Base-by-base conservation (phyloP, 2,113 vertebrate genomes). In the Xyliphius kryptos region DNA sequence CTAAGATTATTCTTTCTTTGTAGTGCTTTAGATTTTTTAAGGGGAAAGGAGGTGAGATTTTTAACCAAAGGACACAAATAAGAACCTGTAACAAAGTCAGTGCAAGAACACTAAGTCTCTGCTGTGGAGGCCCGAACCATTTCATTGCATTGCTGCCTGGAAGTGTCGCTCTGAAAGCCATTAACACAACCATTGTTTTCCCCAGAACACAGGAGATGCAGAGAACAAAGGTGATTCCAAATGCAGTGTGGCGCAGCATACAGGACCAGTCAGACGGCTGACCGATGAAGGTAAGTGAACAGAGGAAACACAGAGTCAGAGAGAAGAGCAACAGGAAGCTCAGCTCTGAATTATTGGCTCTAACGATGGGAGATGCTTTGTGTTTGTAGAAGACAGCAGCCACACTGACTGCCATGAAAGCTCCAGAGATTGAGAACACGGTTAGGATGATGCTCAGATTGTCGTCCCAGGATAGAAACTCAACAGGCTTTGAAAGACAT, bases 41-140 rank as follows among this genome's bases (percentile, higher is more conserved):
- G 6, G 80, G 77, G 66, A 67, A 77, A 3, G 81, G 80, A 5
- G 75, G 79, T 2, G 72, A 72, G 11, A 73, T 54, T 9, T 67
- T 75, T 9, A 83, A 69, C 81, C 81, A 83, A 17, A 74, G 52
- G 5, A 67, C 61, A 69, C 82, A 83, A 22, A 80, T 82, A 3
- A 81, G 17, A 9, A 82, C 59, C 55, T 83, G 82, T 22, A 81
- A 47, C 8, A 81, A 21, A 3, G 43, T 46, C 9, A 46, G n/a
- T 9, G 43, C 6, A 46, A 46, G 13, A 46, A 46, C 43, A 46
- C 43, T 46, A 13, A 46, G 43, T 46, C 43, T n/a, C 43, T 46
- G 43, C 14, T 46, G 43, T 46, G 43, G 43, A 46, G 43, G 43
- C 3, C 43, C 43, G n/a, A 46, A 46, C 43, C 43, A 46, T 46